Conservation (phyloP, 2,113 vertebrate genomes). For the Bubo bubo region DNA sequence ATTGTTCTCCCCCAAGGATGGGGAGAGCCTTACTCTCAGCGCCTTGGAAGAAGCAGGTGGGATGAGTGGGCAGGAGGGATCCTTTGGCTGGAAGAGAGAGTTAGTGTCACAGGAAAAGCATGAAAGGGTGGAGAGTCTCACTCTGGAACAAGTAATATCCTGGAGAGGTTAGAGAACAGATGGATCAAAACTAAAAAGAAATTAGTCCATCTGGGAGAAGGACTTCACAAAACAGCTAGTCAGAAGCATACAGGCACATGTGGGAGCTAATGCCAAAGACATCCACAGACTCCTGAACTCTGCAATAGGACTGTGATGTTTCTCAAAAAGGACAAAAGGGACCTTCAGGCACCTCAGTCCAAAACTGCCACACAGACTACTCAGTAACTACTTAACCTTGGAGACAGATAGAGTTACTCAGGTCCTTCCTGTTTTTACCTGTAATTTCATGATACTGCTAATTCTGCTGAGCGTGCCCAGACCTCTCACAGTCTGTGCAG, state of each 20-base stretch:
- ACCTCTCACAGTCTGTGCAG: background rate
- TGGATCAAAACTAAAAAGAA: background rate
- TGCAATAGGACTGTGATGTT: background rate
- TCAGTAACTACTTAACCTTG: background rate
- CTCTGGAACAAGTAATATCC: background rate
- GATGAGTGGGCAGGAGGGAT: background rate
- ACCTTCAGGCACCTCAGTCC: background rate
- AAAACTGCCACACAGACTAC: background rate
- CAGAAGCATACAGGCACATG: background rate
- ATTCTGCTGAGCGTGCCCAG: background rate
- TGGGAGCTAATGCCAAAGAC: background rate
- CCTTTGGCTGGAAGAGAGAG: background rate
- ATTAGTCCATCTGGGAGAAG: background rate
- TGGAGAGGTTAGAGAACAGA: background rate
- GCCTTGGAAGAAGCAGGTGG: background rate
- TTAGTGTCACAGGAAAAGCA: background rate
- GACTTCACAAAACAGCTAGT: background rate
- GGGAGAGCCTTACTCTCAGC: background rate
- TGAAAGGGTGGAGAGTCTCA: background rate
- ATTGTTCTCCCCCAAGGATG: background rate
- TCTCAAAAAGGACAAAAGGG: background rate
- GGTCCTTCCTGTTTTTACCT: background rate
- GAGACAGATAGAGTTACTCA: background rate
- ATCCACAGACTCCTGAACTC: background rate
- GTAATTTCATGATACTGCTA: background rate